Evolutionary conservation across 2,113 vertebrate species (phyloP).

Genomic region (Carlito syrichta): DNA sequence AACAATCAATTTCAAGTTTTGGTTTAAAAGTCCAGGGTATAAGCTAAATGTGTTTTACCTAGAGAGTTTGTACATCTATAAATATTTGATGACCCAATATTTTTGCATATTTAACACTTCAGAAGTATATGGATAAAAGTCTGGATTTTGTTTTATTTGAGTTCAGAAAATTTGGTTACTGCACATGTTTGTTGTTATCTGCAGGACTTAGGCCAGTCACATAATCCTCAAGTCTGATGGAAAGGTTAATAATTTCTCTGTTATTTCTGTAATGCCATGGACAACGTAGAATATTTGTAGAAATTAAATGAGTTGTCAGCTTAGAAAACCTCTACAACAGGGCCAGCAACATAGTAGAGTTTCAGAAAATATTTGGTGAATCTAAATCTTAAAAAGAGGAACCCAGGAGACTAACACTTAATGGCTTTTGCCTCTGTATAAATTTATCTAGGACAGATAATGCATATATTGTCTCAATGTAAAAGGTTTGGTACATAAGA

Average conservation of each 20-base stretch:
- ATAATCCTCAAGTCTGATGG: background rate
- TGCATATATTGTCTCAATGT: background rate
- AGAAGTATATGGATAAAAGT: background rate
- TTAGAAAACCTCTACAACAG: background rate
- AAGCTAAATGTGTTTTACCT: background rate
- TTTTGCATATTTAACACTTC: background rate
- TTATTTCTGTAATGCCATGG: background rate
- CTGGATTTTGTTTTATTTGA: background rate
- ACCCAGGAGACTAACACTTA: background rate
- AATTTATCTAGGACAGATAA: background rate
- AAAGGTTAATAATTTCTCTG: background rate
- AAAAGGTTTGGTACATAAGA: background rate
- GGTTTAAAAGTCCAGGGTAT: background rate
- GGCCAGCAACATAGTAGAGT: background rate
- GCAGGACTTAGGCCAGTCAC: background rate
- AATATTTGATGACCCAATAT: background rate
- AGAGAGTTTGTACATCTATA: background rate
- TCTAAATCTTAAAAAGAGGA: background rate
- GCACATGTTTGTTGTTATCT: background rate
- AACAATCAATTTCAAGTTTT: background rate
- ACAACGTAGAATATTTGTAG: background rate
- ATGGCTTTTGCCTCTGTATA: background rate
- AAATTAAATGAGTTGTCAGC: background rate
- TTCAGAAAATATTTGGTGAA: background rate
- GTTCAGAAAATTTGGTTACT: background rate